These are phyloP conservation scores for Rhaphigaster nebulosa DNA, from an alignment of 2,888 invertebrate species.

Conservation along the genomic window DNA sequence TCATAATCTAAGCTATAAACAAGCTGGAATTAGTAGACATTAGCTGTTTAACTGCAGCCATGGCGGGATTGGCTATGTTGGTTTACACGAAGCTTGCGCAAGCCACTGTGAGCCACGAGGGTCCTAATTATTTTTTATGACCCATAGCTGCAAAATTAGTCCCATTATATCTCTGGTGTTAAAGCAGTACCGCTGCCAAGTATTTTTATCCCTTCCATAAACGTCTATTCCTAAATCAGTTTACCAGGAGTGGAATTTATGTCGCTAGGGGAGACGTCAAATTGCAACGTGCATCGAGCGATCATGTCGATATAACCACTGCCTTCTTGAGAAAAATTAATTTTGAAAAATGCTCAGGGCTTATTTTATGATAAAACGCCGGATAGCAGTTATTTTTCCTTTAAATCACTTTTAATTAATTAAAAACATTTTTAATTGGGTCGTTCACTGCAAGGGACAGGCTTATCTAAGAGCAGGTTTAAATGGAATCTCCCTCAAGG, in stretches of 20 bases:
- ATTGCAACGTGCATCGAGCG: not conserved
- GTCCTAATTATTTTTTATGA: conserved; percentile 11
- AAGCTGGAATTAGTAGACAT: not conserved
- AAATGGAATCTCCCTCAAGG: not conserved
- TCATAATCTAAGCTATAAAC: not conserved
- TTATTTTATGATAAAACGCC: conserved; percentile 7
- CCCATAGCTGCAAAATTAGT: not conserved
- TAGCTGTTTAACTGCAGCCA: not conserved
- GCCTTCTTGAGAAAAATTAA: not conserved
- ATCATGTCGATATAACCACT: not conserved
- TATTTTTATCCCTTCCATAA: conserved; percentile 15
- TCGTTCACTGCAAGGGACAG: not conserved
- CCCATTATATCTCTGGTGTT: not conserved
- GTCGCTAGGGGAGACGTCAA: not conserved
- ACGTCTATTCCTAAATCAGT: conserved; percentile 2
- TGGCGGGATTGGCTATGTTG: not conserved
- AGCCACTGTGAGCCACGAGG: not conserved
- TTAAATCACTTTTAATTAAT: conserved; percentile 17
- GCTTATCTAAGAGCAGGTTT: conserved; percentile 4
- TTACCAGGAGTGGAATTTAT: not conserved
- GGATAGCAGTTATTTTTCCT: conserved; percentile 3
- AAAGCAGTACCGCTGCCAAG: not conserved
- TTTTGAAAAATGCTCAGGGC: not conserved
- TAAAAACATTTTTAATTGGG: conserved; percentile 35
- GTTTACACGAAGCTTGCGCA: not conserved